These are phyloP conservation scores for Antheraea pernyi DNA, from an alignment of 1,140 invertebrate species.

Conservation along the genomic window DNA sequence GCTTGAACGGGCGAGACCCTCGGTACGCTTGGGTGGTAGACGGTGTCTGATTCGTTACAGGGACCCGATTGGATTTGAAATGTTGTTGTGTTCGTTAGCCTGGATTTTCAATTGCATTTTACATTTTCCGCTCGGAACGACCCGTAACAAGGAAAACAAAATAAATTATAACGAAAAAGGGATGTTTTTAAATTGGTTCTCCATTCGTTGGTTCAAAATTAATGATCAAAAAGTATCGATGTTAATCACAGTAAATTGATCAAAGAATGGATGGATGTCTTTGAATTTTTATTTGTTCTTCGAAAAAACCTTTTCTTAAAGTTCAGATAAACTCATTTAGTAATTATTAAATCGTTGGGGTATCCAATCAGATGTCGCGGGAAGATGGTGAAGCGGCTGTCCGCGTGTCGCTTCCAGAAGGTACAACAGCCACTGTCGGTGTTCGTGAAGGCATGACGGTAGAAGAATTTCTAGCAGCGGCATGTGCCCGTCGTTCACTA, in stretches of 20 bases:
- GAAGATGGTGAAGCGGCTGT: conserved; percentile 92
- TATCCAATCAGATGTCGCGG: conserved; percentile 83
- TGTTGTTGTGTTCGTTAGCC: conserved; percentile 1
- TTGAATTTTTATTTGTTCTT: too few species aligned
- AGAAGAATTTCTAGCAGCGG: conserved; percentile 95
- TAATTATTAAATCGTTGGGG: not conserved
- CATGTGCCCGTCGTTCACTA: conserved; percentile 93
- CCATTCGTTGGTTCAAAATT: not conserved
- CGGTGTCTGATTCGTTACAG: conserved; percentile 8
- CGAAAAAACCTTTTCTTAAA: too few species aligned
- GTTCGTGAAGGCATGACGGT: conserved; percentile 95
- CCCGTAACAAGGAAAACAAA: not conserved
- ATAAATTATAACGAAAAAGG: not conserved
- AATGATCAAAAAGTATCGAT: not conserved
- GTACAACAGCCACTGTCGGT: conserved; percentile 88
- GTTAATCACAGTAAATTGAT: too few species aligned
- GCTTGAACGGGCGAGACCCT: conserved; percentile 15
- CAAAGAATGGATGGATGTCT: too few species aligned
- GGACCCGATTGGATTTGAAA: not conserved
- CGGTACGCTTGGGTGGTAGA: conserved; percentile 7
- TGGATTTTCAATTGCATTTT: conserved; percentile 9
- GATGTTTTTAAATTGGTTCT: conserved; percentile 1
- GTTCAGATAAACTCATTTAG: too few species aligned
- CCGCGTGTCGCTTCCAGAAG: conserved; percentile 94
- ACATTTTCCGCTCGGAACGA: not conserved